phyloP scores from a whole-genome alignment of 1,140 invertebrate species.

The Drosophila pachea region DNA sequence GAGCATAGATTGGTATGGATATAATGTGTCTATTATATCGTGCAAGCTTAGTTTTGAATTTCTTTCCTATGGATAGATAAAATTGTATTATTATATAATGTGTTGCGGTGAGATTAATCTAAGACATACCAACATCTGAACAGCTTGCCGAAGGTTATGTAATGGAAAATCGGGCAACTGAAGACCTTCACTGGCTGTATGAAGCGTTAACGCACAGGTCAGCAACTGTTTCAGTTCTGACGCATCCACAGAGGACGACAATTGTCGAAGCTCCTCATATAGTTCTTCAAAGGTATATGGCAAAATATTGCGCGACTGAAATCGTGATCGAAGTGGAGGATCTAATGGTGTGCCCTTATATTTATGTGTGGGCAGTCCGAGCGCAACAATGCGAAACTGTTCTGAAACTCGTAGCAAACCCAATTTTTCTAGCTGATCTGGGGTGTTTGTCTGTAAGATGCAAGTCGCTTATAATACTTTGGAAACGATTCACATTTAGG shows the following conservation, averaged over 20 bases:
- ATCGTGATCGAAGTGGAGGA: slow-evolving; percentile 95
- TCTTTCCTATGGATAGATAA: slow-evolving; percentile 31
- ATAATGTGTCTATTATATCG: slow-evolving; percentile 86
- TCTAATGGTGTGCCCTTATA: slow-evolving; percentile 96
- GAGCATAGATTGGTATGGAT: slow-evolving; percentile 90
- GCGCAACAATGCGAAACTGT: slow-evolving; percentile 93
- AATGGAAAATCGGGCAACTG: slow-evolving; percentile 94
- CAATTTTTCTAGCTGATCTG: slow-evolving; percentile 88
- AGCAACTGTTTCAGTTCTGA: slow-evolving; percentile 85
- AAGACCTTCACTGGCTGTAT: slow-evolving; percentile 85
- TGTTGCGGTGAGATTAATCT: neutral
- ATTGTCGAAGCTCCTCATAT: slow-evolving; percentile 80
- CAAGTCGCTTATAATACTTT: neutral
- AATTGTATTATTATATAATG: neutral
- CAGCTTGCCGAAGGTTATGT: slow-evolving; percentile 86
- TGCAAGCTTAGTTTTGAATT: slow-evolving; percentile 83
- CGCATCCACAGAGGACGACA: slow-evolving; percentile 81
- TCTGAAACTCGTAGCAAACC: slow-evolving; percentile 93
- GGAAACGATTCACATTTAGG: neutral
- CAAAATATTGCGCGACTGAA: slow-evolving; percentile 93
- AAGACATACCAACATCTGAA: slow-evolving; percentile 87
- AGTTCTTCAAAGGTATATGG: slow-evolving; percentile 83
- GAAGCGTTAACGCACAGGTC: slow-evolving; percentile 85
- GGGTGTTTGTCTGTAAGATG: slow-evolving; percentile 81
- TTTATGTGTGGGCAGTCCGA: slow-evolving; percentile 92